Conservation (phyloP, 2,888 invertebrate genomes). For the Aleiodes testaceus region DNA sequence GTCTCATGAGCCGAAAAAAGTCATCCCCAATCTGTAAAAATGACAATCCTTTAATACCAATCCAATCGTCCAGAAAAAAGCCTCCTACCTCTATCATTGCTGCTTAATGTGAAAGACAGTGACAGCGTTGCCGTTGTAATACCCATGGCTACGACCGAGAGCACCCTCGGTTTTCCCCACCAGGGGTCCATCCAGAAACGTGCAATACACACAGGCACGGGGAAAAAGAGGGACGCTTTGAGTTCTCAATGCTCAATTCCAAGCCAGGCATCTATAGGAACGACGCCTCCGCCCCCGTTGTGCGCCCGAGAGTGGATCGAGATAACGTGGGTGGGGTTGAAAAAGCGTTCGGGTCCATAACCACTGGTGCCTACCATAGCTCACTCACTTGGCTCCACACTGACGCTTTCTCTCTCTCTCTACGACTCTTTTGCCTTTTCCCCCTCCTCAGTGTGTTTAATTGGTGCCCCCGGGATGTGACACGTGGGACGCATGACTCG, state of each 20-base stretch:
- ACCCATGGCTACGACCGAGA: neutral
- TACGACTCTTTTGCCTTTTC: neutral
- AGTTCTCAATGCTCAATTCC: constrained; percentile 26
- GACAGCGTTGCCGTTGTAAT: constrained; percentile 5
- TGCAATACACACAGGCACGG: constrained; percentile 9
- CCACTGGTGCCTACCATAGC: neutral
- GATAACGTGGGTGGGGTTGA: constrained; percentile 49
- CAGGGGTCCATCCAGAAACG: constrained; percentile 43
- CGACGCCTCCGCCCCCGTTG: constrained; percentile 26
- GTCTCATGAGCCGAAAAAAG: too few species aligned
- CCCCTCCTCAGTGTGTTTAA: constrained; percentile 14
- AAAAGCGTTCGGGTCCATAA: constrained; percentile 37
- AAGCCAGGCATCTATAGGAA: constrained; percentile 1
- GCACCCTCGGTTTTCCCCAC: constrained; percentile 42
- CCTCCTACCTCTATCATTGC: neutral
- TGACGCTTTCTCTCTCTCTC: constrained; percentile 3
- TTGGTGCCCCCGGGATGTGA: constrained; percentile 43
- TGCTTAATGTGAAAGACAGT: constrained; percentile 9
- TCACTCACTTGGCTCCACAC: constrained; percentile 23
- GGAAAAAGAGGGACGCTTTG: neutral
- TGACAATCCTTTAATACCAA: too few species aligned
- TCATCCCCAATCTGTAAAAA: too few species aligned
- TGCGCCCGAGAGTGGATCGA: constrained; percentile 35
- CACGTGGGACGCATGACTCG: constrained; percentile 40
- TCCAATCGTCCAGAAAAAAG: neutral